phyloP scores from a whole-genome alignment of 2,113 vertebrate species.

The Grammomys dolichurus region DNA sequence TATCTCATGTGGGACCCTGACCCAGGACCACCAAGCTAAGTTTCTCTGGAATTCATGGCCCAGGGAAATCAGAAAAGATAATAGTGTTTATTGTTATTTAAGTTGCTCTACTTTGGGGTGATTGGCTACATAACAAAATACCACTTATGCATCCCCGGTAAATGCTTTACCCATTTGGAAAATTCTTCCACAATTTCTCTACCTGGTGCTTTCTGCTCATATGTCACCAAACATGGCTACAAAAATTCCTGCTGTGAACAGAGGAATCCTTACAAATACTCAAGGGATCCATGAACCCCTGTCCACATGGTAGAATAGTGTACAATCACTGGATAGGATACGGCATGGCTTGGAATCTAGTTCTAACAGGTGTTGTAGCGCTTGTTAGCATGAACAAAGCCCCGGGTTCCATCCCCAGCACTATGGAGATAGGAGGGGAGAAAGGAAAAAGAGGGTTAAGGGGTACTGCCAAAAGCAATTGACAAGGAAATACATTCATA shows the following conservation, averaged over 20 bases:
- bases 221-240: not conserved
- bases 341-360: not conserved
- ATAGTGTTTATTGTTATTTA: not conserved
- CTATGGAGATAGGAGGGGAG: not conserved
- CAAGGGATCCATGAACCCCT: not conserved
- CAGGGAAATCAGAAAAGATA: not conserved
- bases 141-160: not conserved
- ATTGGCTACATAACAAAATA: not conserved
- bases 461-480: not conserved
- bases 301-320: not conserved
- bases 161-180: not conserved
- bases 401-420: not conserved
- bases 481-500: not conserved
- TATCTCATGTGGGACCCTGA: not conserved
- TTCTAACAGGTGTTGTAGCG: not conserved
- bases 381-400: not conserved
- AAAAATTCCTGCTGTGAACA: not conserved
- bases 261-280: not conserved
- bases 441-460: not conserved
- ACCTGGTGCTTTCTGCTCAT: not conserved
- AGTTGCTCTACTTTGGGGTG: not conserved
- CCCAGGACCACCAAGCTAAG: not conserved
- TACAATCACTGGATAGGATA: not conserved
- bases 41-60: not conserved
- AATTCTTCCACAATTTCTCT: not conserved